Evolutionary conservation across 2,113 vertebrate species (phyloP).

Genomic region (Ellobius talpinus): DNA sequence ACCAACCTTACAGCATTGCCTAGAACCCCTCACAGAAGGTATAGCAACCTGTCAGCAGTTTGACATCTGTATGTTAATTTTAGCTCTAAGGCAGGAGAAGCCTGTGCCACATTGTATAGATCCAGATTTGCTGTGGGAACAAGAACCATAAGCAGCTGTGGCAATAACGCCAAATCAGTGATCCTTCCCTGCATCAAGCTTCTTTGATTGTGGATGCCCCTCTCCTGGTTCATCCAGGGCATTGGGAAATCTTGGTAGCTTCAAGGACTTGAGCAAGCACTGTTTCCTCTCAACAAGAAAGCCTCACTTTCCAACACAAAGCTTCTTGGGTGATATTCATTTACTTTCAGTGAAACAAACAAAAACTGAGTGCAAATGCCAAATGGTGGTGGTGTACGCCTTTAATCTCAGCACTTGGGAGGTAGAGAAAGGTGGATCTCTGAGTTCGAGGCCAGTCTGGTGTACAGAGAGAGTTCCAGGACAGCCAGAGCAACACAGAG

Average conservation of each 20-base stretch:
- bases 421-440: no score
- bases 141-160: background rate
- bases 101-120: background rate
- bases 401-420: no score
- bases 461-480: no score
- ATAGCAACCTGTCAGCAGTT: background rate
- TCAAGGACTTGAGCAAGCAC: background rate
- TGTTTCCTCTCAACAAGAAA: background rate
- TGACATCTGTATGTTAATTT: background rate
- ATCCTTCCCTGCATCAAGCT: background rate
- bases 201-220: background rate
- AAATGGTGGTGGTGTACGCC: no score
- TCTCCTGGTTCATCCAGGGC: background rate
- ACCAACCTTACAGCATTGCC: background rate
- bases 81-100: background rate
- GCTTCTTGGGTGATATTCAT: background rate
- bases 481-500: no score
- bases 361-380: background rate
- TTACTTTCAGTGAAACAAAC: background rate
- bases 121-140: background rate
- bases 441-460: no score
- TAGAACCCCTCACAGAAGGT: background rate
- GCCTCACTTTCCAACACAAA: background rate
- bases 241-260: background rate
- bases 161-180: background rate